Conservation (phyloP, 2,797 vertebrate species). For the Epinephelus coioides region DNA sequence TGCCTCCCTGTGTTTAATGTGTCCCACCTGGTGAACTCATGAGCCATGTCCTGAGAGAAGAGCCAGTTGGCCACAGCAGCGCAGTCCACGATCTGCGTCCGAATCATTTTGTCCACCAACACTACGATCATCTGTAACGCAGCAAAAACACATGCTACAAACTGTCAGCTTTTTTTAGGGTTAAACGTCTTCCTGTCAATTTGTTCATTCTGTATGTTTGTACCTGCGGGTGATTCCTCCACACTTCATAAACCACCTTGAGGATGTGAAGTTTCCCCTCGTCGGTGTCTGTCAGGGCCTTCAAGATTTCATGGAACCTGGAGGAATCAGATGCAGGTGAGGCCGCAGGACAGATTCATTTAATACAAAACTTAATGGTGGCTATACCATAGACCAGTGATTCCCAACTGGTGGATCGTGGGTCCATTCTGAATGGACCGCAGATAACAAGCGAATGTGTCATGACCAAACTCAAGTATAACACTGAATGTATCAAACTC, state of each 20-base stretch:
- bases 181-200: no score
- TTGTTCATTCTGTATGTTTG: background rate
- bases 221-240: slow-evolving; percentile 98
- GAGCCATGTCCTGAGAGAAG: slow-evolving; percentile 96
- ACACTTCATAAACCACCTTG: slow-evolving; percentile 94
- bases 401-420: no score
- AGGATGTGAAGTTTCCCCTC: slow-evolving; percentile 97
- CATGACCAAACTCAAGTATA: no score
- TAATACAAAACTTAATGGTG: background rate
- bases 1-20: background rate
- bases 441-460: no score
- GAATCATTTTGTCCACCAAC: slow-evolving; percentile 98
- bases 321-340: background rate
- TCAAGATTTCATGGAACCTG: slow-evolving; percentile 98
- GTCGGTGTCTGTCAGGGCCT: slow-evolving; percentile 92
- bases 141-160: background rate
- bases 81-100: slow-evolving; percentile 98
- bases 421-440: no score
- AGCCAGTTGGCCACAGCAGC: slow-evolving; percentile 99
- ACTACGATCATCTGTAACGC: slow-evolving; percentile 92
- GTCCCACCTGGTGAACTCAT: slow-evolving; percentile 95
- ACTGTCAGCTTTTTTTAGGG: no score
- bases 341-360: background rate
- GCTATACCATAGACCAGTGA: no score
- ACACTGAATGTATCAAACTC: no score